Percentiles rank a stretch among this genome's conserved stretches.
Evolutionary conservation across 2,888 invertebrate species (phyloP).

Genomic region (Disparrhopalites patrizii): DNA sequence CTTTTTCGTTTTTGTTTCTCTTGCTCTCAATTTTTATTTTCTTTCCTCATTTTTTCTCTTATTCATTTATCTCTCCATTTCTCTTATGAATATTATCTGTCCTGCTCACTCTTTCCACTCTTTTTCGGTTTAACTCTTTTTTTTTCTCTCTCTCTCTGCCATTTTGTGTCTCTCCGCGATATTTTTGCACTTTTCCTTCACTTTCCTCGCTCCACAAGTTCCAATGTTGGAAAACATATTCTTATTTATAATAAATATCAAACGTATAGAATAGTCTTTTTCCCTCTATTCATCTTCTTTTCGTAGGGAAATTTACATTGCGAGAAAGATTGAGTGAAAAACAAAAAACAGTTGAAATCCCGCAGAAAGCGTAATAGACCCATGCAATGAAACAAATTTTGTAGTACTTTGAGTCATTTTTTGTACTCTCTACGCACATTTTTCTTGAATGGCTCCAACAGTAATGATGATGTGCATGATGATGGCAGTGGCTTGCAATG

Average conservation of each 20-base stretch:
- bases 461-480: constrained; percentile 2
- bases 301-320: background rate
- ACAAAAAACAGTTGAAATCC: background rate
- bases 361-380: too few relatives aligned
- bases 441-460: background rate
- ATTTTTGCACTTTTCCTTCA: background rate
- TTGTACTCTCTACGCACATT: too few relatives aligned
- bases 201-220: background rate
- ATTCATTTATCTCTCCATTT: too few relatives aligned
- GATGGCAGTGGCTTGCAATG: constrained; percentile 24
- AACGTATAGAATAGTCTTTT: too few relatives aligned
- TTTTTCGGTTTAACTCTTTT: background rate
- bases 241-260: too few relatives aligned
- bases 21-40: too few relatives aligned
- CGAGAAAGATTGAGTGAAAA: background rate
- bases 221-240: too few relatives aligned
- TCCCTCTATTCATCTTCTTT: background rate
- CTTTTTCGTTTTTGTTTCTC: too few relatives aligned
- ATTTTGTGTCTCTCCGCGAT: background rate
- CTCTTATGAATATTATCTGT: too few relatives aligned
- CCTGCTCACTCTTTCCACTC: too few relatives aligned
- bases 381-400: background rate
- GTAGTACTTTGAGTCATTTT: background rate
- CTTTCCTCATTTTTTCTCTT: too few relatives aligned
- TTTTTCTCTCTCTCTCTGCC: background rate